Evolutionary conservation across 2,797 vertebrate species (phyloP).

Genomic region (Liasis olivaceus): DNA sequence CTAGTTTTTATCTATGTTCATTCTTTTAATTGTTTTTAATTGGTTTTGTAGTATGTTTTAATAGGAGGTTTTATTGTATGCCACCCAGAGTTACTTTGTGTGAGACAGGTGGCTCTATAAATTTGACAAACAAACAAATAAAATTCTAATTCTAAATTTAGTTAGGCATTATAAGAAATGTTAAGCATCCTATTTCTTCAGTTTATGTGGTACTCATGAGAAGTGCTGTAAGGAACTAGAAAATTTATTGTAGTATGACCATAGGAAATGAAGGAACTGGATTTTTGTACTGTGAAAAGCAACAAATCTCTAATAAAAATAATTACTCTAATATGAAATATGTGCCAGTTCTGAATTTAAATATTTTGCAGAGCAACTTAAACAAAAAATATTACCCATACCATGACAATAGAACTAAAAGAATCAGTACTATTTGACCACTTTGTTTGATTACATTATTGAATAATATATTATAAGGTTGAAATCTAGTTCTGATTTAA

Average conservation of each 20-base stretch:
- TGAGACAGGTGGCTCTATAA: no score
- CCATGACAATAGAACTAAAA: not conserved
- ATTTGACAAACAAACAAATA: no score
- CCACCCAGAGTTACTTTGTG: no score
- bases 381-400: not conserved
- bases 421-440: no score
- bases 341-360: slow-evolving; percentile 61
- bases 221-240: slow-evolving; percentile 62
- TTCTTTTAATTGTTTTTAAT: no score
- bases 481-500: not conserved
- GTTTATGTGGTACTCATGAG: slow-evolving; percentile 62
- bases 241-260: slow-evolving; percentile 52
- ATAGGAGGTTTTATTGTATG: no score
- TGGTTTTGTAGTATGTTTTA: no score
- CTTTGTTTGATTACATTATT: no score
- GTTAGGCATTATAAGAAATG: slow-evolving; percentile 57
- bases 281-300: slow-evolving; percentile 28
- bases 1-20: no score
- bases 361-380: slow-evolving; percentile 48
- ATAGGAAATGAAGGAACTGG: slow-evolving; percentile 53
- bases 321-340: slow-evolving; percentile 59
- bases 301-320: slow-evolving; percentile 25
- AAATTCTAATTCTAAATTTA: slow-evolving; percentile 71
- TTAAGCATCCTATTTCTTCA: slow-evolving; percentile 61
- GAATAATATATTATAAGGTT: not conserved